These are phyloP conservation scores for Dasysyrphus albostriatus DNA, from an alignment of 2,888 invertebrate species.

Conservation along the genomic window DNA sequence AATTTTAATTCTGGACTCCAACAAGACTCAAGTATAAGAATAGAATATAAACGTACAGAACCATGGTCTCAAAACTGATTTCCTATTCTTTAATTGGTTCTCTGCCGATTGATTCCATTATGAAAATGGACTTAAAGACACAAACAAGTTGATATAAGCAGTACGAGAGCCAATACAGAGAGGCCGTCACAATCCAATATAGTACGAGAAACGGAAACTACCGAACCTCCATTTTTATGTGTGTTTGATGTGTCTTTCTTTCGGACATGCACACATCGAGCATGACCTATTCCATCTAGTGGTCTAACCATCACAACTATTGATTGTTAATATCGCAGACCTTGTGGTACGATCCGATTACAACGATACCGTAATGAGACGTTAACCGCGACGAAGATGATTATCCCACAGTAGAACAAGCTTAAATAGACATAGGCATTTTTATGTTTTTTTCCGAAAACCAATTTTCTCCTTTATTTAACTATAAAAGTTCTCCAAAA, in stretches of 20 bases:
- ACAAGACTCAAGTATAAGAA: constrained; percentile 34
- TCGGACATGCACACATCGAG: constrained; percentile 30
- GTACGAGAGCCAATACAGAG: not conserved
- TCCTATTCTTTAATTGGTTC: constrained; percentile 62
- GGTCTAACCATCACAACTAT: constrained; percentile 28
- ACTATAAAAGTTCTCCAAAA: too few relatives aligned
- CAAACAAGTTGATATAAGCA: not conserved
- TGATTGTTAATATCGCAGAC: constrained; percentile 41
- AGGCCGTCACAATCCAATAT: constrained; percentile 6
- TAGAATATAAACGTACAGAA: constrained; percentile 42
- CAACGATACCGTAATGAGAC: constrained; percentile 44
- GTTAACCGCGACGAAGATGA: constrained; percentile 22
- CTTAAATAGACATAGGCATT: not conserved
- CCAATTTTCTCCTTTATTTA: too few relatives aligned
- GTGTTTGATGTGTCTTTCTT: constrained; percentile 39
- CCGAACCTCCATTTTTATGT: constrained; percentile 48
- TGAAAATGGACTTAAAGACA: constrained; percentile 38
- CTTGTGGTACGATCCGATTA: constrained; percentile 58
- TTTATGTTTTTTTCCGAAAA: not conserved
- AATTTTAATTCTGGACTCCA: constrained; percentile 33
- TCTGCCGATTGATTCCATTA: constrained; percentile 61
- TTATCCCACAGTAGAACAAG: not conserved
- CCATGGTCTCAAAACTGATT: constrained; percentile 54
- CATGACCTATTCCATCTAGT: constrained; percentile 52
- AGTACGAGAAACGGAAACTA: constrained; percentile 63